Base-by-base conservation (phyloP, 2,797 vertebrate genomes). In the Echiichthys vipera region DNA sequence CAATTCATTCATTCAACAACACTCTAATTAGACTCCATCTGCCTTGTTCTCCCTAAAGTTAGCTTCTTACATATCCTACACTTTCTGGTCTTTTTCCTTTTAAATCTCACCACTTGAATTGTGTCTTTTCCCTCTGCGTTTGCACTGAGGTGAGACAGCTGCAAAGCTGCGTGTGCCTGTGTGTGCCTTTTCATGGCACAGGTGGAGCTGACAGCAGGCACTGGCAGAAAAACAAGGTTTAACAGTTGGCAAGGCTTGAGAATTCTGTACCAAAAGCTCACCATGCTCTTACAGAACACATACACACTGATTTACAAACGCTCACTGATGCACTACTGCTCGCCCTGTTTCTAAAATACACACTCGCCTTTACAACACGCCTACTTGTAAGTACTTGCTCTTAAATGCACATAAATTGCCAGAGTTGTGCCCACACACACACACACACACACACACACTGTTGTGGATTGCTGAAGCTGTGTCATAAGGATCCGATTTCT, bases 201-300 rank as follows among this genome's bases (percentile, higher is more conserved):
- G 90, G 88, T 91, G 85, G 75, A 74, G 72, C 63, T 76, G 79
- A 86, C 88, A 89, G 88, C 89, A 84, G 85, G 85, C 53, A 53
- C 73, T 81, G 84, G 83, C 83, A 81, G 74, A 75, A 80, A 89
- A 84, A 86, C 81, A 83, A 83, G 84, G 73, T 86, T 86, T 81
- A 87, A 88, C 80, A 86, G 82, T 91, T 91, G 87, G 88, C 86
- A 77, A 18, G 36, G 58, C 75, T 73, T 65, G 63, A 71, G 54
- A 54, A 85, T 85, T 74, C 57, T 63, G 65, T 66, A 86, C 70
- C 73, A 66, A 89, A 81, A 75, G 24, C 75, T 84, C 80, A 29
- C 67, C 43, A 30, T 74, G 49, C 59, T 71, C 72, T 71, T 73
- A 76, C 69, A 76, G 39, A 67, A 54, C 7, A 70, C 69, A 77